Percentiles rank a stretch among this genome's conserved stretches.
These are phyloP conservation scores for Anoplophora glabripennis DNA, from an alignment of 1,140 invertebrate species.

Conservation along the genomic window DNA sequence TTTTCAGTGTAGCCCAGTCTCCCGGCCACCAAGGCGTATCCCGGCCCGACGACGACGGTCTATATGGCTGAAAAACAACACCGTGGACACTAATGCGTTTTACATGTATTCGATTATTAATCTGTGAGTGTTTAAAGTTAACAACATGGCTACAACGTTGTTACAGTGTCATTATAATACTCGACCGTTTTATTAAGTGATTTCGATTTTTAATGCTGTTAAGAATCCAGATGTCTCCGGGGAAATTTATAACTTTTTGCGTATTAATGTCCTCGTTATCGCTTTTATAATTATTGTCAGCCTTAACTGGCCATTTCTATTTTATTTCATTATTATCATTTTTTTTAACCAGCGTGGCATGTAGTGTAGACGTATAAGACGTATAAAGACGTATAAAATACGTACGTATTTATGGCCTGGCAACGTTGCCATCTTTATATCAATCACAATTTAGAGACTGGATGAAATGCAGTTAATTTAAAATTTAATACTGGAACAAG, in stretches of 20 bases:
- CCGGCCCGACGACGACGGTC: background rate
- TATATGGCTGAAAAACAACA: constrained; percentile 21
- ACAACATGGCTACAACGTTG: constrained; percentile 39
- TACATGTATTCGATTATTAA: constrained; percentile 40
- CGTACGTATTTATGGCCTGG: too few species aligned
- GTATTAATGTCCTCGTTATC: too few species aligned
- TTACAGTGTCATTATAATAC: constrained; percentile 35
- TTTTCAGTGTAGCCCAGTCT: background rate
- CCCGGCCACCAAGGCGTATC: background rate
- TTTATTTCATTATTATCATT: too few species aligned
- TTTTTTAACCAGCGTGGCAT: too few species aligned
- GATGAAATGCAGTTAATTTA: too few species aligned
- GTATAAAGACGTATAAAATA: too few species aligned
- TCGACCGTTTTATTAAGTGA: constrained; percentile 32
- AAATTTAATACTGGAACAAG: too few species aligned
- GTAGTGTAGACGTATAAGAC: too few species aligned
- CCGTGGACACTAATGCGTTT: constrained; percentile 38
- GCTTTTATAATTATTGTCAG: too few species aligned
- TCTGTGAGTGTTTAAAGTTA: constrained; percentile 40
- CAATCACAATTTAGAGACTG: too few species aligned
- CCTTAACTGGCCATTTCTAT: too few species aligned
- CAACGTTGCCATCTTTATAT: too few species aligned
- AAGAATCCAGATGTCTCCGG: background rate
- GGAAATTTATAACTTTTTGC: background rate
- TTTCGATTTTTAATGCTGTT: constrained; percentile 19